phyloP scores from a whole-genome alignment of 2,888 invertebrate species.

The Microctonus brassicae region DNA sequence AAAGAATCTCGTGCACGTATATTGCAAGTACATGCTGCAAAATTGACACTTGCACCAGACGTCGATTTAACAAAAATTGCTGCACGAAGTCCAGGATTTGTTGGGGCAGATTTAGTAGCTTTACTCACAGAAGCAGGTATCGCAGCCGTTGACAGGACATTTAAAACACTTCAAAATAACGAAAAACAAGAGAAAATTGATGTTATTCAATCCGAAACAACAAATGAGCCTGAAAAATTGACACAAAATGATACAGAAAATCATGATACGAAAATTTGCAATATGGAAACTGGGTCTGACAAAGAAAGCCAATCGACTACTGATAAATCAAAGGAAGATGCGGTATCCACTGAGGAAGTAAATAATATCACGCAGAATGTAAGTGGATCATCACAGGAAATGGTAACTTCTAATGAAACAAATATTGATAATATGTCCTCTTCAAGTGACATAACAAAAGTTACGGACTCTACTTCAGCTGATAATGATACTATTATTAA shows the following conservation, averaged over 20 bases:
- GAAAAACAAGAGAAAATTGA: conserved; percentile 27
- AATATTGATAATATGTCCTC: conserved; percentile 34
- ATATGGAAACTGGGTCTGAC: conserved; percentile 36
- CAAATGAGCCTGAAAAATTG: conserved; percentile 6
- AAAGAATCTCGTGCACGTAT: conserved; percentile 86
- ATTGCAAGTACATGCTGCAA: conserved; percentile 79
- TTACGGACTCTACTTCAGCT: conserved; percentile 6
- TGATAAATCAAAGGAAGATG: background rate
- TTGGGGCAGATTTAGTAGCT: conserved; percentile 93
- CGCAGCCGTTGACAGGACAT: conserved; percentile 82
- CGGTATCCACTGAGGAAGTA: background rate
- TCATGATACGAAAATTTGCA: conserved; percentile 46
- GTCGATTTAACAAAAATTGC: conserved; percentile 83
- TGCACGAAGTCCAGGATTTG: conserved; percentile 92
- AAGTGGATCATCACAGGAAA: conserved; percentile 24
- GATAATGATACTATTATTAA: background rate
- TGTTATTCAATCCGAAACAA: conserved; percentile 24
- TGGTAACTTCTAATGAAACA: conserved; percentile 36
- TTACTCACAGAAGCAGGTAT: conserved; percentile 90
- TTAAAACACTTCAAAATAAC: conserved; percentile 34
- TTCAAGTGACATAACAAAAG: background rate
- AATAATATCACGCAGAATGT: background rate
- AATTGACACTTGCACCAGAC: conserved; percentile 77
- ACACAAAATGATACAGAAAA: conserved; percentile 31
- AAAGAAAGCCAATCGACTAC: conserved; percentile 23